Evolutionary conservation across 2,888 invertebrate species (phyloP).

Genomic region (Tachina grossa): DNA sequence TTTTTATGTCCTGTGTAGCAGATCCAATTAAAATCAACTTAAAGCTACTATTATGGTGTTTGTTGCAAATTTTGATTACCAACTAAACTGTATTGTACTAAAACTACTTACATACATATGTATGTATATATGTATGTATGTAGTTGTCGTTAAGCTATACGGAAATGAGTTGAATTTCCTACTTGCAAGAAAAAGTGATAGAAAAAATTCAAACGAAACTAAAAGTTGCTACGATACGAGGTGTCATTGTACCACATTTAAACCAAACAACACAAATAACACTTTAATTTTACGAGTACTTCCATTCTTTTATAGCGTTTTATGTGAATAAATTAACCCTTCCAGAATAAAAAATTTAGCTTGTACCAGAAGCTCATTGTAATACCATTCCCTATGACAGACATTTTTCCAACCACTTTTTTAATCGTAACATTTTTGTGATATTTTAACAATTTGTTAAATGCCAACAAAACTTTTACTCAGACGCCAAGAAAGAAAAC

Average conservation of each 20-base stretch:
- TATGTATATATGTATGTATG: no score
- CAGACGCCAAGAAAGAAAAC: background rate
- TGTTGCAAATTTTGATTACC: no score
- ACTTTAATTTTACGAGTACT: slow-evolving; percentile 12
- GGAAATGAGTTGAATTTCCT: slow-evolving; percentile 31
- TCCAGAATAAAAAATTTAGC: background rate
- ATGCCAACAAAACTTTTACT: slow-evolving; percentile 55
- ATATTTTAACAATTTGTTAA: slow-evolving; percentile 53
- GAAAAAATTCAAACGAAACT: background rate
- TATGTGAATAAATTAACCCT: slow-evolving; percentile 48
- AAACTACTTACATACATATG: background rate
- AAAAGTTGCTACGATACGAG: background rate
- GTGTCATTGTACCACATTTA: slow-evolving; percentile 46
- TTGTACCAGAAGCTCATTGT: slow-evolving; percentile 18
- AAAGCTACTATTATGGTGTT: no score
- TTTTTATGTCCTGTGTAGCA: no score
- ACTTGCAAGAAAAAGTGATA: background rate
- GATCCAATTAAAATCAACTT: no score
- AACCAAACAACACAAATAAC: slow-evolving; percentile 19
- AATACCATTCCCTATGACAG: background rate
- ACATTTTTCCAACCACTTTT: slow-evolving; percentile 2
- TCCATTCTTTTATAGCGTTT: slow-evolving; percentile 19
- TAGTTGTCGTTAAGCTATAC: background rate
- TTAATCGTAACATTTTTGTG: slow-evolving; percentile 16
- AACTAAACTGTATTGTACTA: background rate